Evolutionary conservation across 2,888 invertebrate genomes (phyloP).

Genomic region (Pristionchus mayeri): DNA sequence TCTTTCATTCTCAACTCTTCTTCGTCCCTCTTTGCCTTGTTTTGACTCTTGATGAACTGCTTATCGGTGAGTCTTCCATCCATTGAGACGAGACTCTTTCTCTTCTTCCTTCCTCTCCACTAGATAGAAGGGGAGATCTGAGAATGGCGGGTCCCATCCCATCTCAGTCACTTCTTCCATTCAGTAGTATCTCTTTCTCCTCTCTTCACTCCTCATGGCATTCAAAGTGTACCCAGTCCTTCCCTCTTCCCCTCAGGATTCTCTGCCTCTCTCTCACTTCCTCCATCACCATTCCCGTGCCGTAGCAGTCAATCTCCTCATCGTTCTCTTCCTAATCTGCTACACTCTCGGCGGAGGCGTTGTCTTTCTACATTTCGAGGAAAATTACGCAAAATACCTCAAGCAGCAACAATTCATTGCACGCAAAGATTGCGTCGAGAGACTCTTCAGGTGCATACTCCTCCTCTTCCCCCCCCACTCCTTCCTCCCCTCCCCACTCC

Average conservation of each 20-base stretch:
- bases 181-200: neutral
- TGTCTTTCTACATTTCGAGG: conserved; percentile 45
- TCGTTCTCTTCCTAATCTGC: conserved; percentile 44
- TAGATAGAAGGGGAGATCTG: neutral
- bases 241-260: neutral
- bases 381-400: neutral
- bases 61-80: neutral
- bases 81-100: neutral
- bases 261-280: neutral
- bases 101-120: neutral
- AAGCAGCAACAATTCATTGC: neutral
- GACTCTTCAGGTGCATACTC: conserved; percentile 51
- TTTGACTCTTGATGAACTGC: too few species aligned
- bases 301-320: conserved; percentile 6
- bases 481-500: too few species aligned
- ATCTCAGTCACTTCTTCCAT: neutral
- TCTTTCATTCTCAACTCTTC: neutral
- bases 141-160: neutral
- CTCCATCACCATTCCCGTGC: neutral
- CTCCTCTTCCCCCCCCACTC: too few species aligned
- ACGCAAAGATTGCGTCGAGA: conserved; percentile 52
- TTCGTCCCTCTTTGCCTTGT: neutral
- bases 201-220: conserved; percentile 25
- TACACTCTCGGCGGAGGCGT: conserved; percentile 39
- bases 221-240: conserved; percentile 17